phyloP scores from a whole-genome alignment of 2,797 vertebrate genomes.

The Spondyliosoma cantharus region DNA sequence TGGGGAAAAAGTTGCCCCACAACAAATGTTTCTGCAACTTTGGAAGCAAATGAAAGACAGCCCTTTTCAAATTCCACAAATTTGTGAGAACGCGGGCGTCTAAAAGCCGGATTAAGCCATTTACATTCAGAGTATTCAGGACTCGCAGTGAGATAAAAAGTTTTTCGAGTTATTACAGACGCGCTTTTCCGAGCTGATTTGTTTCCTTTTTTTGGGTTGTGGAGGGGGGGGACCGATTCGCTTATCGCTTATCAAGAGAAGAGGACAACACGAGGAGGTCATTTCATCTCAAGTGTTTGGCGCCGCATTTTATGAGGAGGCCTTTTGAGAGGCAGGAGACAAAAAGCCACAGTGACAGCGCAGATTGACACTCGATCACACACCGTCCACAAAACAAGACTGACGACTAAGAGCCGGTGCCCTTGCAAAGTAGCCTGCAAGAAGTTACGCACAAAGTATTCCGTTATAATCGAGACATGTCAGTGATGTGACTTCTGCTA shows the following conservation, averaged over 20 bases:
- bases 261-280: slow-evolving; percentile 36
- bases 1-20: background rate
- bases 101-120: slow-evolving; percentile 11
- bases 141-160: background rate
- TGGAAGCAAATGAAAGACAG: slow-evolving; percentile 1
- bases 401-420: slow-evolving; percentile 33
- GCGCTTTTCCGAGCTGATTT: background rate
- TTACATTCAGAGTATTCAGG: slow-evolving; percentile 11
- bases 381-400: slow-evolving; percentile 33
- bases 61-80: slow-evolving; percentile 1
- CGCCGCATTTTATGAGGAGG: slow-evolving; percentile 9
- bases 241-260: slow-evolving; percentile 39
- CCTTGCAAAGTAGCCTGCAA: slow-evolving; percentile 14
- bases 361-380: slow-evolving; percentile 23
- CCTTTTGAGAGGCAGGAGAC: background rate
- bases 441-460: slow-evolving; percentile 17
- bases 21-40: slow-evolving; percentile 8
- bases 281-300: slow-evolving; percentile 44
- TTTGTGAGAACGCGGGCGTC: background rate
- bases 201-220: slow-evolving; percentile 17
- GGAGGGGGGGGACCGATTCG: background rate
- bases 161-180: slow-evolving; percentile 34
- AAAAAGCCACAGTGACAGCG: background rate
- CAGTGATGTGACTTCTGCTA: background rate
- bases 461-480: slow-evolving; percentile 13